Evolutionary conservation across 2,797 vertebrate species (phyloP).

Genomic region (Acropternis orthonyx): DNA sequence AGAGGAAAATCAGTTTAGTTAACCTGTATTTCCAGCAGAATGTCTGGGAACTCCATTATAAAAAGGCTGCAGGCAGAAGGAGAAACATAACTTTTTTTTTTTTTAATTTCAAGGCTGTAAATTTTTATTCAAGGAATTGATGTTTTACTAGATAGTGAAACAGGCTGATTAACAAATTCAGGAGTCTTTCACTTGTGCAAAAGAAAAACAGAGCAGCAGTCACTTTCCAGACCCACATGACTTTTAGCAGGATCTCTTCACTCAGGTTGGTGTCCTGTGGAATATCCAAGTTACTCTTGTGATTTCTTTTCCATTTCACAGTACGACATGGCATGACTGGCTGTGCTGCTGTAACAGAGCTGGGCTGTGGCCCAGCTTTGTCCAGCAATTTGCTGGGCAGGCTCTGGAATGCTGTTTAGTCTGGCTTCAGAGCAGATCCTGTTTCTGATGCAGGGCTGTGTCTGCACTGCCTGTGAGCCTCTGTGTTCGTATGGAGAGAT

Average conservation of each 20-base stretch:
- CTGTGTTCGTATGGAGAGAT: fast-evolving
- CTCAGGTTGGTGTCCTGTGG: neutral
- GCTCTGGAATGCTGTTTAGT: neutral
- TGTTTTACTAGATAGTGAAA: neutral
- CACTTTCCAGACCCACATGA: neutral
- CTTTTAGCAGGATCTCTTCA: neutral
- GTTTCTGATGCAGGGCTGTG: neutral
- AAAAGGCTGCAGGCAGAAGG: neutral
- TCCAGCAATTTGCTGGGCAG: neutral
- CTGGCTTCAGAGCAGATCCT: neutral
- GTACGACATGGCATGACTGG: fast-evolving
- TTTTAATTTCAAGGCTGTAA: neutral
- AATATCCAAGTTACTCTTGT: neutral
- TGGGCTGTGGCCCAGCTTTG: neutral
- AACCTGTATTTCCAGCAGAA: neutral
- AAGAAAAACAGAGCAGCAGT: neutral
- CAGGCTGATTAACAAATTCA: neutral
- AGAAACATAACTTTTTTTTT: neutral
- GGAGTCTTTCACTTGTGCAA: neutral
- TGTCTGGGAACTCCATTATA: neutral
- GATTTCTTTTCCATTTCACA: neutral
- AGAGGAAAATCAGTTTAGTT: neutral
- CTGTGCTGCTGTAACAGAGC: neutral
- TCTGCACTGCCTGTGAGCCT: neutral
- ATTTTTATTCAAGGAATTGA: neutral